Evolutionary conservation across 92 coral and sea anemone genomes (phyloP), one percentile per base, ranked within the genome.

Genomic region (Montipora capitata): DNA sequence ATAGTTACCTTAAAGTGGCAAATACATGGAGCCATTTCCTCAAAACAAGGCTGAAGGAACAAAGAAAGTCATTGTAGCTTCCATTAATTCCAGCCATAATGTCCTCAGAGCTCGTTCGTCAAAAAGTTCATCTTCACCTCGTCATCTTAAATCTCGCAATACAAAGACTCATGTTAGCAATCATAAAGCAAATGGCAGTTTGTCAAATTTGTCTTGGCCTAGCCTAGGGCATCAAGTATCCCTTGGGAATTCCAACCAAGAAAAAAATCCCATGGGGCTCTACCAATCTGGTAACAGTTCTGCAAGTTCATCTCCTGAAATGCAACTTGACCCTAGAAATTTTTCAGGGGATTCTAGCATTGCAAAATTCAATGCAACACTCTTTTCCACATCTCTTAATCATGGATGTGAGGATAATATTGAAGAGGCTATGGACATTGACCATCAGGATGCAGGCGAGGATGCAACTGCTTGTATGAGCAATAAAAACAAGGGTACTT

Each of bases 351-450:
- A 72, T 40, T 72, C 87, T 13, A 59, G 69, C 40, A 38, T 81
- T 69, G 86, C 86, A 68, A 54, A 58, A 42, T 83, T 83, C 14
- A 83, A 83, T 58, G 87, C 87, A 58, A 73, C 72, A 58, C 87
- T 83, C 35, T 83, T 83, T 72, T 62, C 87, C 1, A 41, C 87
- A 72, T 45, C 72, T n/a, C 10, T 64, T 17, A 20, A 43, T 62
- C 87, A 27, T 17, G 40, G 76, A 11, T 41, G 11, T 38, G 74
- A 7, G 59, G 94, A 90, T 86, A 27, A 27, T 27, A 58, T 78
- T 56, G 94, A 85, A 8, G 94, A 90, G 18, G 94, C 94, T 13
- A 90, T 90, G 94, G 94, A 90, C 58, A 90, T 90, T 44, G 94
- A 90, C 14, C 94, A 86, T 57, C 94, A 90, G 70, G 94, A 90